Evolutionary conservation across 2,113 vertebrate genomes (phyloP).

Genomic region (Labrus mixtus): DNA sequence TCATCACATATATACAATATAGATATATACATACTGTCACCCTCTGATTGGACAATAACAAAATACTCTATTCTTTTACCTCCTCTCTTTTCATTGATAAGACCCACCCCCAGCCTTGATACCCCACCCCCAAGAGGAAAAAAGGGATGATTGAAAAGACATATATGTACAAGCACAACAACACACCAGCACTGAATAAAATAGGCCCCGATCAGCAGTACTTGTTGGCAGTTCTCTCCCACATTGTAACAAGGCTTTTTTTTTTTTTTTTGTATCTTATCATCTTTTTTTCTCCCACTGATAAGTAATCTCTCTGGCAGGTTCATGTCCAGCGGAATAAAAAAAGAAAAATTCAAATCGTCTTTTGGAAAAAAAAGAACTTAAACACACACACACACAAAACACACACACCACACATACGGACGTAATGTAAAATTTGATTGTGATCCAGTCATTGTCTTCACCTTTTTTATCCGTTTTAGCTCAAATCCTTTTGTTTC

Average conservation of each 20-base stretch:
- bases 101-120: conserved; percentile 78
- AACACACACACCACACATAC: conserved; percentile 46
- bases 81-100: conserved; percentile 79
- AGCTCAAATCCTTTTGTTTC: conserved; percentile 10
- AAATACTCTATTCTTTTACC: conserved; percentile 92
- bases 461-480: conserved; percentile 58
- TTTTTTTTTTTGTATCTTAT: conserved; percentile 17
- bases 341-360: conserved; percentile 66
- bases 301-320: conserved; percentile 86
- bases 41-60: conserved; percentile 94
- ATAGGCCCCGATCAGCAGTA: conserved; percentile 86
- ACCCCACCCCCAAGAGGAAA: conserved; percentile 83
- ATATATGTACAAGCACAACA: conserved; percentile 93
- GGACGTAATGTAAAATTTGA: conserved; percentile 47
- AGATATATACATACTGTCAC: conserved; percentile 95
- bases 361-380: conserved; percentile 54
- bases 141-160: conserved; percentile 90
- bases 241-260: conserved; percentile 80
- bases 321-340: conserved; percentile 78
- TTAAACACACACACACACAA: conserved; percentile 58
- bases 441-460: conserved; percentile 77
- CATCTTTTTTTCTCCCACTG: conserved; percentile 27
- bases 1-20: conserved; percentile 98
- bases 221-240: conserved; percentile 86
- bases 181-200: conserved; percentile 91